phyloP scores from a whole-genome alignment of 2,888 invertebrate species.

The Amaurobius ferox region DNA sequence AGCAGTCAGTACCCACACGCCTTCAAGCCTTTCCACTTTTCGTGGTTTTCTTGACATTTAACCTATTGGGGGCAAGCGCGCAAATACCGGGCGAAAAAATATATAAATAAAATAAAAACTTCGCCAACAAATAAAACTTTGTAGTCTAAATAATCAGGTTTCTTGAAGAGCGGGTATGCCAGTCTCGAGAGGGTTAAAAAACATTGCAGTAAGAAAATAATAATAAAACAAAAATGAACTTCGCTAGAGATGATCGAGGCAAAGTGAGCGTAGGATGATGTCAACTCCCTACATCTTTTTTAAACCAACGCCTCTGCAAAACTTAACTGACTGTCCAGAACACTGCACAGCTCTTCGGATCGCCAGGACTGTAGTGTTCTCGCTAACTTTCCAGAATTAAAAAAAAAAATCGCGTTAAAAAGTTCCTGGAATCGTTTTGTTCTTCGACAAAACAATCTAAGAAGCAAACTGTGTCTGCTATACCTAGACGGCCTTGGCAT shows the following conservation, averaged over 20 bases:
- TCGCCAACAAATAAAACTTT: background rate
- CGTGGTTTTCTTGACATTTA: slow-evolving; percentile 39
- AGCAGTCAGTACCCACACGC: background rate
- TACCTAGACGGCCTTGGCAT: slow-evolving; percentile 51
- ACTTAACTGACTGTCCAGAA: slow-evolving; percentile 1
- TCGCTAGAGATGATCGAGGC: slow-evolving; percentile 35
- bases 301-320: slow-evolving; percentile 51
- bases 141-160: slow-evolving; percentile 58
- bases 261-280: slow-evolving; percentile 47
- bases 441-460: background rate
- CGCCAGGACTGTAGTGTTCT: background rate
- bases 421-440: background rate
- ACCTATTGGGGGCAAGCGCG: background rate
- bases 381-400: background rate
- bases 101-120: slow-evolving; percentile 17
- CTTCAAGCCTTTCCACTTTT: background rate
- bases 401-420: background rate
- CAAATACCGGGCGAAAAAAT: background rate
- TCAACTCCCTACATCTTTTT: slow-evolving; percentile 48
- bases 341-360: background rate
- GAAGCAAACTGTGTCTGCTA: background rate
- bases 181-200: background rate
- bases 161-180: background rate
- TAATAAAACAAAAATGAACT: slow-evolving; percentile 13
- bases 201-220: slow-evolving; percentile 11